Evolutionary conservation across 1,140 invertebrate genomes (phyloP).

Genomic region (Mya arenaria): DNA sequence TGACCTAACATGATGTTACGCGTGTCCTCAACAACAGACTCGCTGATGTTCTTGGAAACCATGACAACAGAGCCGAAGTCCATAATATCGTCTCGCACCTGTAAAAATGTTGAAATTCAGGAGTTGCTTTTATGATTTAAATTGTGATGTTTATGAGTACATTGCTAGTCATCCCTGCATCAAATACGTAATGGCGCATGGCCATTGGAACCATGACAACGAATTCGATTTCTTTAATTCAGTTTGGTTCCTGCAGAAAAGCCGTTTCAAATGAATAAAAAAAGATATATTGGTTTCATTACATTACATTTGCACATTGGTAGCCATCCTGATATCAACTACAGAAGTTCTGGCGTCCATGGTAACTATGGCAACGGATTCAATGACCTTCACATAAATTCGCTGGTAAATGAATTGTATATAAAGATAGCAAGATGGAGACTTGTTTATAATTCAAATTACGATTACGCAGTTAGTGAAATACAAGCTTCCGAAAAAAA

Average conservation of each 20-base stretch:
- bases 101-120: neutral
- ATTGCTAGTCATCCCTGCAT: neutral
- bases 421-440: too few relatives aligned
- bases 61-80: constrained; percentile 67
- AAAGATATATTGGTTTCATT: too few relatives aligned
- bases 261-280: neutral
- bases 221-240: neutral
- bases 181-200: neutral
- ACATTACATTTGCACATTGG: too few relatives aligned
- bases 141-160: neutral
- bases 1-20: constrained; percentile 76
- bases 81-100: constrained; percentile 17
- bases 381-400: too few relatives aligned
- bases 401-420: too few relatives aligned
- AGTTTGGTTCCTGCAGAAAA: neutral
- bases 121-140: neutral
- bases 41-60: constrained; percentile 62
- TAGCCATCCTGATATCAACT: too few relatives aligned
- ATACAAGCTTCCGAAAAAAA: too few relatives aligned
- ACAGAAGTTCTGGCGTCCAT: too few relatives aligned
- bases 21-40: constrained; percentile 60
- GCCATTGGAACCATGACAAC: neutral
- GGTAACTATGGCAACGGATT: too few relatives aligned
- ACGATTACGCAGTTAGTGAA: too few relatives aligned
- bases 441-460: too few relatives aligned